Conservation (phyloP, 2,797 vertebrate species). For the Notamacropus eugenii region DNA sequence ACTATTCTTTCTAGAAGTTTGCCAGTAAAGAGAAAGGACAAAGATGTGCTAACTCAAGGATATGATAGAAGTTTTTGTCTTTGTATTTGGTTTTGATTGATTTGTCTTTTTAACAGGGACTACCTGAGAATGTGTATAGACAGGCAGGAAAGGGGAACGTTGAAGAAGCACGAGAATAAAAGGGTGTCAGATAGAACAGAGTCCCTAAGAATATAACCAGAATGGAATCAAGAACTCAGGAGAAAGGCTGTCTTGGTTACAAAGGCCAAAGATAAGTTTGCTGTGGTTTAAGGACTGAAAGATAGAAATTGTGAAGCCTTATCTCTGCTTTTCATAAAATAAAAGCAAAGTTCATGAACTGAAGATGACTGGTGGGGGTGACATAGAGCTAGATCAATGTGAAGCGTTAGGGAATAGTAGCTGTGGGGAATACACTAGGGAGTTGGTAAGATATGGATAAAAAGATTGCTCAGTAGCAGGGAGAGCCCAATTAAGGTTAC, state of each 20-base stretch:
- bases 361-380: no score
- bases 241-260: neutral
- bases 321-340: no score
- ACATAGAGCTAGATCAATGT: no score
- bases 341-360: no score
- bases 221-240: neutral
- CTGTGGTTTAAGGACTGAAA: no score
- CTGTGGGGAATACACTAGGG: no score
- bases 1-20: neutral
- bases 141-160: fast-evolving
- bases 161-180: neutral
- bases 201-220: neutral
- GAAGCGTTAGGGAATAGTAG: no score
- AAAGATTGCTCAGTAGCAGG: no score
- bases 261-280: no score
- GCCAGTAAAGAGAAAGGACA: neutral
- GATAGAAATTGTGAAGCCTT: no score
- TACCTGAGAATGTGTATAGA: neutral
- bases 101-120: neutral
- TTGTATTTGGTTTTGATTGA: neutral
- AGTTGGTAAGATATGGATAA: no score
- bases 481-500: no score
- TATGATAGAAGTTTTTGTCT: neutral
- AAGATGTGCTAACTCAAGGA: neutral
- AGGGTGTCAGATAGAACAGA: neutral